Evolutionary conservation across 2,113 vertebrate genomes (phyloP), one percentile per base, ranked within the genome.

Genomic region (Hippolais icterina): DNA sequence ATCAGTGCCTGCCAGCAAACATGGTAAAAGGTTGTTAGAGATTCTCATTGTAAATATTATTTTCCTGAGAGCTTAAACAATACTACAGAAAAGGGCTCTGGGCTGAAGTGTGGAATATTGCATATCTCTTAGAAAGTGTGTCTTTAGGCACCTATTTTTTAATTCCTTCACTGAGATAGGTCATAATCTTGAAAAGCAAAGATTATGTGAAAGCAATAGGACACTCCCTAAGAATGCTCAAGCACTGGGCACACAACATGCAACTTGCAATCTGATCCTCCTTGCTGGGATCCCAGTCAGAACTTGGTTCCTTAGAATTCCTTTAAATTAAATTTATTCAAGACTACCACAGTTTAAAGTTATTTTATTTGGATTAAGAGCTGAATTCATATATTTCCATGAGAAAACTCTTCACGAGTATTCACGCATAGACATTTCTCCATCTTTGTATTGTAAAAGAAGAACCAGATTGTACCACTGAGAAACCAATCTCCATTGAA

Each of bases 61-160:
- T 93, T 94, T 95, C 53, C 39, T 50, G 47, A 87, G 71, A 70
- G 42, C n/a, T 96, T 96, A 65, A 89, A 80, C 35, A 84, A 71
- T 57, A 57, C 53, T 66, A 96, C 24, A 82, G 95, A 52, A 75
- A 89, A 27, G 37, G 25, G 37, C 52, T 87, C 31, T 61, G 29
- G 70, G 66, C 74, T 91, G 54, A 78, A 91, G 83, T 22, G 18
- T 46, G 29, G 19, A 61, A 22, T 82, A 50, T 46, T 80, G 68
- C 9, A 4, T 70, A 64, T 53, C 24, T 78, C 53, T 86, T 59
- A 72, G 63, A 87, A 84, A 83, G 20, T 20, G 49, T 88, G 44
- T 60, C 66, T 95, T 93, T 27, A 96, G 82, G 71, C 69, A 57
- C 22, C 80, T 90, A 69, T 75, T 94, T 94, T 95, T 96, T 63